phyloP scores from a whole-genome alignment of 1,140 invertebrate species.

The Metopolophium dirhodum region DNA sequence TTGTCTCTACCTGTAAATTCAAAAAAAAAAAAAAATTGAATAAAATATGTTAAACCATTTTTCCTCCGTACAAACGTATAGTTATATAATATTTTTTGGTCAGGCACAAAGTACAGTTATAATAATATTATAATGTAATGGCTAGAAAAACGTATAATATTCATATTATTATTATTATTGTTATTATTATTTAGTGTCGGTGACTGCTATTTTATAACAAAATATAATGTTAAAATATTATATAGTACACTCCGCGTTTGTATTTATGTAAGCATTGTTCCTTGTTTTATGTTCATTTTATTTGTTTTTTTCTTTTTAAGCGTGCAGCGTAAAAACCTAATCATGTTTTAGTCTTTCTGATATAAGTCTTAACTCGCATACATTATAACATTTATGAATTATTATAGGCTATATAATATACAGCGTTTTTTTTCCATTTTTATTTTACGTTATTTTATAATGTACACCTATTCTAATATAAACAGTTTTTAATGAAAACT shows the following conservation, averaged over 20 bases:
- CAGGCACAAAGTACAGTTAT: not conserved
- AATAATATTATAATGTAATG: not conserved
- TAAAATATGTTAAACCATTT: not conserved
- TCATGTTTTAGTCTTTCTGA: not conserved
- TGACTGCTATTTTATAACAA: not conserved
- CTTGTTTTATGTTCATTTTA: not conserved
- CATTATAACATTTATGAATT: no score
- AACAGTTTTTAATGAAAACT: not conserved
- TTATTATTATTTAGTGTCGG: not conserved
- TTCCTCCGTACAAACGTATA: not conserved
- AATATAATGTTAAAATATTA: no score
- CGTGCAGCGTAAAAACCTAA: not conserved
- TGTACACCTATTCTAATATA: not conserved
- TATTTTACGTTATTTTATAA: not conserved
- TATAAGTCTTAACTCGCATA: not conserved
- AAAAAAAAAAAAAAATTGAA: conserved; percentile 21
- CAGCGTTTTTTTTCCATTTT: not conserved
- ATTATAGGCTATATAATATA: not conserved
- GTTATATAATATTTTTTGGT: no score
- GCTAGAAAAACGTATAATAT: not conserved
- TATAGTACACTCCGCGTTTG: not conserved
- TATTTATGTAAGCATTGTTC: not conserved
- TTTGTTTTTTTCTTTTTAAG: not conserved
- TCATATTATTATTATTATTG: not conserved
- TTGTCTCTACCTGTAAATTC: conserved; percentile 82